Evolutionary conservation across 1,140 invertebrate species (phyloP), one percentile per base, ranked within the genome.

Genomic region (Drosophila watanabei): DNA sequence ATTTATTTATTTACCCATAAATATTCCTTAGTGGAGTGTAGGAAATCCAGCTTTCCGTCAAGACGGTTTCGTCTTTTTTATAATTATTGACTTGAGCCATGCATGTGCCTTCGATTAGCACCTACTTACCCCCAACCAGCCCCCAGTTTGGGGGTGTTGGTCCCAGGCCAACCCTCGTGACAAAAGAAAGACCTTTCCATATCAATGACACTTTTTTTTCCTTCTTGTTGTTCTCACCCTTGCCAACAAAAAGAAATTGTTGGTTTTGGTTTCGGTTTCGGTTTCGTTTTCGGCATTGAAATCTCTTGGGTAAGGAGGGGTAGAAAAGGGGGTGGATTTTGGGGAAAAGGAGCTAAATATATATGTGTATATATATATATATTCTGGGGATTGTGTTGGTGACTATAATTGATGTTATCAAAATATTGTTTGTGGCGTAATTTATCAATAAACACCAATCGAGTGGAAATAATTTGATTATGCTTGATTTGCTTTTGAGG

Each of bases 371-470:
- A 54, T 39, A 24, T 8, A 14, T 37, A 24, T 58, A 13, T 28
- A 13, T 58, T 7, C n/a, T 41, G 52, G 41, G 64, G 45, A 35
- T 56, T 78, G 54, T 70, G 57, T 51, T 79, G 84, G 87, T 85
- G 88, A 89, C 88, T 87, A 92, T 92, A 92, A 92, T 92, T 92
- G 90, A 92, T 92, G 86, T 87, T 92, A 92, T 92, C 91, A 92
- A 92, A 92, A 92, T 92, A 92, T 92, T 92, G 84, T 92, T 89
- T 92, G 91, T 91, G 87, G 91, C 88, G 82, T 84, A 92, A 92
- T 92, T 92, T 92, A 92, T 92, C 91, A 92, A 92, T 92, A 91
- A 92, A 92, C 90, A 91, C 72, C 91, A 92, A 88, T 92, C 91
- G 81, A 82, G 90, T 92, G 87, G 79, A 92, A 92, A 88, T 92